Evolutionary conservation across 2,888 invertebrate genomes (phyloP).

Genomic region (Allolobophora icterica): DNA sequence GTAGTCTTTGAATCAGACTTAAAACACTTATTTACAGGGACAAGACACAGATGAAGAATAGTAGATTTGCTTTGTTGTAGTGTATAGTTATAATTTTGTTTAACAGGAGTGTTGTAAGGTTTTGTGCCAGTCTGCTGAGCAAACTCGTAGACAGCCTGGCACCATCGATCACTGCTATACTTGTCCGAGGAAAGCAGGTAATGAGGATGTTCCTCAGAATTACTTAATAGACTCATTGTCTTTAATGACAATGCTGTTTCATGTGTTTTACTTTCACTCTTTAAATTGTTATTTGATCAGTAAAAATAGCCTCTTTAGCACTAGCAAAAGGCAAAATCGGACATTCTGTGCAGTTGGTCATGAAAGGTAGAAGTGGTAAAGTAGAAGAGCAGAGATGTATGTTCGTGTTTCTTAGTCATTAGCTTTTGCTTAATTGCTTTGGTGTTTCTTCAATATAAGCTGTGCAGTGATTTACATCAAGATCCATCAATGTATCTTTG

Average conservation of each 20-base stretch:
- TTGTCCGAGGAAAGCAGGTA: constrained; percentile 97
- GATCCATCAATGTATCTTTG: too few species aligned
- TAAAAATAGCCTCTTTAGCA: background rate
- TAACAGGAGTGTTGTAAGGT: constrained; percentile 81
- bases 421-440: background rate
- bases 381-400: background rate
- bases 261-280: background rate
- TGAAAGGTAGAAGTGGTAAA: background rate
- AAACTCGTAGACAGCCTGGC: constrained; percentile 97
- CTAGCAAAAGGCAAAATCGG: background rate
- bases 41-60: background rate
- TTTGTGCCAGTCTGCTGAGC: constrained; percentile 88
- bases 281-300: background rate
- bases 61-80: background rate
- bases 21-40: background rate
- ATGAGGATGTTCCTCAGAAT: constrained; percentile 33
- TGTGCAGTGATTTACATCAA: background rate
- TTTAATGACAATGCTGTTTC: background rate
- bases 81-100: background rate
- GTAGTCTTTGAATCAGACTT: background rate
- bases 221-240: background rate
- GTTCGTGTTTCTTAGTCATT: background rate
- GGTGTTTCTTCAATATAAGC: background rate
- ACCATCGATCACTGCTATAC: constrained; percentile 94
- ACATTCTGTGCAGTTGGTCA: background rate